Percentiles rank a stretch among this genome's conserved stretches.
These are phyloP conservation scores for Cairina moschata DNA, from an alignment of 2,113 vertebrate genomes.

Conservation along the genomic window DNA sequence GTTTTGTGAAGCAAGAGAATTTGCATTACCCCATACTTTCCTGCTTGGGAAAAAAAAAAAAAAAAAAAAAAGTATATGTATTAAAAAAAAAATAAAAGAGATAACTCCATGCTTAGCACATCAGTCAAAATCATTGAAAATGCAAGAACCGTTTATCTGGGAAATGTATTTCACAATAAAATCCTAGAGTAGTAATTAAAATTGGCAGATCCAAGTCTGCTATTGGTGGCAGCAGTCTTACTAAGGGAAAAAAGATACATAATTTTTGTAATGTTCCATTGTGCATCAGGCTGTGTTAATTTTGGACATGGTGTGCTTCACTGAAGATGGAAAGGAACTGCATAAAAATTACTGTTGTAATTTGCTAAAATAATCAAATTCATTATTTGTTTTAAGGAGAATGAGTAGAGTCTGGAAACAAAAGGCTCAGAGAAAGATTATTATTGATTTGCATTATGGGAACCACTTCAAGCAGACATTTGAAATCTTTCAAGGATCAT, in stretches of 20 bases:
- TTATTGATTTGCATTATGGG: background rate
- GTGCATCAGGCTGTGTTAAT: background rate
- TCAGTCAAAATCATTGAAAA: conserved; percentile 47
- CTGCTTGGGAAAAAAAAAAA: conserved; percentile 6
- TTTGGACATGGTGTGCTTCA: background rate
- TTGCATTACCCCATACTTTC: background rate
- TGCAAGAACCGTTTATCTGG: conserved; percentile 27
- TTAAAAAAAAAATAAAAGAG: conserved; percentile 1
- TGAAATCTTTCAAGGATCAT: background rate
- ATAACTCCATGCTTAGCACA: background rate
- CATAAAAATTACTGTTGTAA: background rate
- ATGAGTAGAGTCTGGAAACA: background rate
- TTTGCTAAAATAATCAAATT: conserved; percentile 36
- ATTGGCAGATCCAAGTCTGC: conserved; percentile 27
- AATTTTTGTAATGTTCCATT: conserved; percentile 21
- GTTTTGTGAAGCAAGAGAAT: conserved; percentile 10
- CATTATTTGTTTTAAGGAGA: background rate
- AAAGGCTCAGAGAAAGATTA: background rate
- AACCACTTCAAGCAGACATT: background rate
- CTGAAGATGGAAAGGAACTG: background rate
- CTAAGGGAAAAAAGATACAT: conserved; percentile 16
- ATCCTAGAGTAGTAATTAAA: conserved; percentile 42
- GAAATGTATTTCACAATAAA: conserved; percentile 58
- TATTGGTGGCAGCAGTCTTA: conserved; percentile 17
- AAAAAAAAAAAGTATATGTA: background rate